Evolutionary conservation across 2,113 vertebrate genomes (phyloP), one percentile per base, ranked within the genome.

Genomic region (Motacilla alba): DNA sequence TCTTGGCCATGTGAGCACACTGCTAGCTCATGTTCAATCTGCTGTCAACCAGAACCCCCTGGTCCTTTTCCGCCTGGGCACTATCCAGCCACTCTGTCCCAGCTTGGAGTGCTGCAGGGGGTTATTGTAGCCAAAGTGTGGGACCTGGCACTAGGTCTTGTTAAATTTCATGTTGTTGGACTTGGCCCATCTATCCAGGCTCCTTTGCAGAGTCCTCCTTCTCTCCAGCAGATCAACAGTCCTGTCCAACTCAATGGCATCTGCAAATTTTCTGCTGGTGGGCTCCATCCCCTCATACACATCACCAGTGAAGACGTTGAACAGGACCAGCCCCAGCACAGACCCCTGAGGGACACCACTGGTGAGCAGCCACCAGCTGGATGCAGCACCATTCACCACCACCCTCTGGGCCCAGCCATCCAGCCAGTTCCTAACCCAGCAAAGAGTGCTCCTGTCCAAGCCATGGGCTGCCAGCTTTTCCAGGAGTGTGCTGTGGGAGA

Each of bases 1-100:
- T 59, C 66, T 18, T 49, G 64, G 28, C 43, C 35, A 6, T 0
- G 0, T 2, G 44, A 1, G 23, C 35, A 23, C 30, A 5, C 9
- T 24, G 37, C 37, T 60, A 55, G 6, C 15, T 60, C 31, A 2
- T 56, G 21, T 19, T 30, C 55, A 60, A 1, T 1, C 8, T 2
- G 37, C 46, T 31, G 31, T 7, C 41, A 35, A 28, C 1, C 44
- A 50, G 12, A 1, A 3, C 7, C 46, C 31, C 37, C 55, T 35
- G 55, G 37, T 43, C 37, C 10, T 20, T 35, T 52, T 44, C 46
- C 8, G 4, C 46, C 66, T 43, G 66, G 12, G 10, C 20, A 23
- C 37, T 60, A 15, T 26, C 41, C 50, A 56, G 41, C 13, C 41
- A 26, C 27, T 6, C 63, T 10, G 17, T 67, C 21, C 33, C 22